phyloP scores from a whole-genome alignment of 2,888 invertebrate genomes.

The Trichopoda pennipes region DNA sequence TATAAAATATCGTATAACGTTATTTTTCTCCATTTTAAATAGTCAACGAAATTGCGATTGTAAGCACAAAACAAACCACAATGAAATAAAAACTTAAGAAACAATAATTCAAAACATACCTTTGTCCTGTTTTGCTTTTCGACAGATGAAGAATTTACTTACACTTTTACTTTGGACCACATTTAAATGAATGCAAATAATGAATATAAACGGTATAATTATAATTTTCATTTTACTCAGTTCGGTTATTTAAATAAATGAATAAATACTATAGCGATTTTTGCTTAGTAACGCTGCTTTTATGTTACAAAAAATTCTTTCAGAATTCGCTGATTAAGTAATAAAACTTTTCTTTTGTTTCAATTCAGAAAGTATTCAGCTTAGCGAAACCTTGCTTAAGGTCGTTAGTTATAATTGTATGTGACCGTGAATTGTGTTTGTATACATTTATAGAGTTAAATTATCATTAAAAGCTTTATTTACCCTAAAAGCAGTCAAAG shows the following conservation, averaged over 20 bases:
- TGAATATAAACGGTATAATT: slow-evolving; percentile 11
- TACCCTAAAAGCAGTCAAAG: too few species aligned
- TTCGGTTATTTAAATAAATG: not conserved
- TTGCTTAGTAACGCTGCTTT: slow-evolving; percentile 17
- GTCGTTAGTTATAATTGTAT: not conserved
- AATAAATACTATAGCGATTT: slow-evolving; percentile 12
- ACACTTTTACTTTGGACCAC: slow-evolving; percentile 54
- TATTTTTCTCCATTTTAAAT: too few species aligned
- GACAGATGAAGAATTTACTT: slow-evolving; percentile 8
- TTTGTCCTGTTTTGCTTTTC: not conserved
- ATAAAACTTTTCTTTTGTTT: not conserved
- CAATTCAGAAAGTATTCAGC: not conserved
- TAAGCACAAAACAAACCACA: too few species aligned
- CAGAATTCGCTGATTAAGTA: slow-evolving; percentile 19
- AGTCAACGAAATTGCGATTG: too few species aligned
- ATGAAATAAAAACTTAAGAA: too few species aligned
- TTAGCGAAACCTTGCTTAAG: slow-evolving; percentile 6
- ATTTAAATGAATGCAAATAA: slow-evolving; percentile 33
- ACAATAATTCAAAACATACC: too few species aligned
- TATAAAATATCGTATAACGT: too few species aligned
- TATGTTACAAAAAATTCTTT: slow-evolving; percentile 30
- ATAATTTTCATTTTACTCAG: slow-evolving; percentile 46
- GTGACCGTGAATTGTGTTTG: slow-evolving; percentile 22
- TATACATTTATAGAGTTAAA: not conserved
- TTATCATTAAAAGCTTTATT: too few species aligned